Percentiles rank a stretch among this genome's conserved stretches.
These are phyloP conservation scores for Premnoplex brunnescens DNA, from an alignment of 2,797 vertebrate genomes.

Conservation along the genomic window DNA sequence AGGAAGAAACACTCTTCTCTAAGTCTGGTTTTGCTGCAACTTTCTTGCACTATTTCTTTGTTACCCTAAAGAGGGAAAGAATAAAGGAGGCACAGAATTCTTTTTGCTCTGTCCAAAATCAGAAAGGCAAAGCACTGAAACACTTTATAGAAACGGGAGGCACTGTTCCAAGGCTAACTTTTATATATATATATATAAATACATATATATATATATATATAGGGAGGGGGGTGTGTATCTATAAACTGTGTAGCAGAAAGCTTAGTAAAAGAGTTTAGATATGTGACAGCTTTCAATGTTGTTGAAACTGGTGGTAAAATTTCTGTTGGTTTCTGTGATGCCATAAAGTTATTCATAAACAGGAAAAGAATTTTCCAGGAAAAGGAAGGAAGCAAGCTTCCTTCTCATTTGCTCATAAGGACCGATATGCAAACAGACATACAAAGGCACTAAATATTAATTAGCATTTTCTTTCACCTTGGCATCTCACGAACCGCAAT, in stretches of 20 bases:
- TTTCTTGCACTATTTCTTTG: background rate
- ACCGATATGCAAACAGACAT: background rate
- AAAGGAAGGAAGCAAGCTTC: background rate
- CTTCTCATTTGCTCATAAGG: background rate
- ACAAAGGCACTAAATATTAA: background rate
- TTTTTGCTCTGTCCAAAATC: background rate
- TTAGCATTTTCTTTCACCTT: background rate
- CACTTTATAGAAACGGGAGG: background rate
- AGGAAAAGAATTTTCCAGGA: background rate
- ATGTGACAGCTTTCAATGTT: background rate
- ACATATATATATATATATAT: too few species aligned
- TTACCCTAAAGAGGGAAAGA: background rate
- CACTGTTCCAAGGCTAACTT: background rate
- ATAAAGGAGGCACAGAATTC: background rate
- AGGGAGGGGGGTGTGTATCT: background rate
- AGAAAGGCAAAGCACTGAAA: background rate
- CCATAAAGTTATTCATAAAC: background rate
- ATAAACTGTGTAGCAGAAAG: background rate
- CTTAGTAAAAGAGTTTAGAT: background rate
- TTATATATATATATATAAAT: background rate
- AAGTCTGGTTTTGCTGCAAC: background rate
- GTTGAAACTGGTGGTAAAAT: background rate
- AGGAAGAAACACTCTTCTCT: background rate
- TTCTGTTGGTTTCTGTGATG: background rate
- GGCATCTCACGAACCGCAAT: background rate